Percentiles rank a stretch among this genome's conserved stretches.
phyloP scores from a whole-genome alignment of 2,797 vertebrate genomes.

The Tolypeutes matacus region DNA sequence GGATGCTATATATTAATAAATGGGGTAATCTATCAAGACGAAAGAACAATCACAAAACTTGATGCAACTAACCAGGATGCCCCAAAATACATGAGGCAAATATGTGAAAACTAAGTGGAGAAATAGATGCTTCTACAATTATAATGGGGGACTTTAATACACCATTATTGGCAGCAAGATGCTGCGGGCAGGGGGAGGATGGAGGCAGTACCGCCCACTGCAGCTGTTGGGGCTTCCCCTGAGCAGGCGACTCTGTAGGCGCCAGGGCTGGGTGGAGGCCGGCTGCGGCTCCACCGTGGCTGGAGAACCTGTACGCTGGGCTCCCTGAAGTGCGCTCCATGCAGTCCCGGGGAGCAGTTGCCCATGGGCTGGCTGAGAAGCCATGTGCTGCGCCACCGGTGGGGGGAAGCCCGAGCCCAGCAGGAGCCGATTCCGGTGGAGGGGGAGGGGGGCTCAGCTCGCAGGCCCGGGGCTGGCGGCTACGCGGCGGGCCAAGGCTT shows the following conservation, averaged over 20 bases:
- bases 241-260: conserved; percentile 16
- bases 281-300: conserved; percentile 49
- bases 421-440: conserved; percentile 44
- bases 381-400: conserved; percentile 81
- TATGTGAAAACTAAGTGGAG: no score
- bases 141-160: no score
- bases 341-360: conserved; percentile 42
- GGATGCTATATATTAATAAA: no score
- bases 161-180: no score
- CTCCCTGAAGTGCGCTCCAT: conserved; percentile 63
- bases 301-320: background rate
- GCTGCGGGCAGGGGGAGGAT: conserved; percentile 67
- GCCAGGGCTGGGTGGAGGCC: background rate
- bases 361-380: conserved; percentile 87
- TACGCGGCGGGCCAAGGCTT: conserved; percentile 59
- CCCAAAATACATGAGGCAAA: no score
- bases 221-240: conserved; percentile 41
- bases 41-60: no score
- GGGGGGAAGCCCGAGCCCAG: conserved; percentile 41
- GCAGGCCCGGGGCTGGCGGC: conserved; percentile 51
- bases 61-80: no score
- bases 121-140: no score
- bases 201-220: background rate
- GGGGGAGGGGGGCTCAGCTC: background rate
- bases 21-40: no score